phyloP scores from a whole-genome alignment of 2,113 vertebrate species.

The Pampusana beccarii region DNA sequence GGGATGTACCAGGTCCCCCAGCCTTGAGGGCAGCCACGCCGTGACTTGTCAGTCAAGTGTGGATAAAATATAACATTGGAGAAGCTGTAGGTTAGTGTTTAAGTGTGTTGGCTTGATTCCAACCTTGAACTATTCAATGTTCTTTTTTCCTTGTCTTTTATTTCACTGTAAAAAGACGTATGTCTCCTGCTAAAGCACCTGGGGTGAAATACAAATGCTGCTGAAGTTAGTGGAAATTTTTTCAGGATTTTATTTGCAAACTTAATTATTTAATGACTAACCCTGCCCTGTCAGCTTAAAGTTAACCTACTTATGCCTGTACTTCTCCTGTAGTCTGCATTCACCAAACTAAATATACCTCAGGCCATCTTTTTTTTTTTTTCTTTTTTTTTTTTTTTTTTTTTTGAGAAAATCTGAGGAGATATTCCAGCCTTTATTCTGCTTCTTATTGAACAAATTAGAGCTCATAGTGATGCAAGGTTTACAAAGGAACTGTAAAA shows the following conservation, averaged over 20 bases:
- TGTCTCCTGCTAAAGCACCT: background rate
- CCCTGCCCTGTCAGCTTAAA: background rate
- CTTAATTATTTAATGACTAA: slow-evolving; percentile 30
- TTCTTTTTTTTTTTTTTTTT: background rate
- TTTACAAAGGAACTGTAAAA: background rate
- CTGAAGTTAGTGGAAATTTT: background rate
- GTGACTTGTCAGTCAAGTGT: rapidly evolving
- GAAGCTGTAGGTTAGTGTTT: background rate
- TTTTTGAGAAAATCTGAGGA: background rate
- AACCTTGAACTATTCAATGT: background rate
- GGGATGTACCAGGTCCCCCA: background rate
- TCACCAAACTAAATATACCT: background rate
- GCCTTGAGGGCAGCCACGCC: no score
- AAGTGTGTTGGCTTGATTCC: background rate
- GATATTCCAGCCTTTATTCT: background rate
- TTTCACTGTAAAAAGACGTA: background rate
- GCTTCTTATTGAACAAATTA: background rate
- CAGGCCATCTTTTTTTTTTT: background rate
- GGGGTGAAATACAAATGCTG: background rate
- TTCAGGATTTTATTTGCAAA: background rate
- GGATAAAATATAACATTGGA: rapidly evolving
- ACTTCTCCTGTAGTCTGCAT: background rate
- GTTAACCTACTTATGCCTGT: slow-evolving; percentile 5
- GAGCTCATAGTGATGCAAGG: background rate
- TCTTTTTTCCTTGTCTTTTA: background rate